Percentiles rank a stretch among this genome's conserved stretches.
Evolutionary conservation across 2,113 vertebrate genomes (phyloP).

Genomic region (Sylvicapra grimmia): DNA sequence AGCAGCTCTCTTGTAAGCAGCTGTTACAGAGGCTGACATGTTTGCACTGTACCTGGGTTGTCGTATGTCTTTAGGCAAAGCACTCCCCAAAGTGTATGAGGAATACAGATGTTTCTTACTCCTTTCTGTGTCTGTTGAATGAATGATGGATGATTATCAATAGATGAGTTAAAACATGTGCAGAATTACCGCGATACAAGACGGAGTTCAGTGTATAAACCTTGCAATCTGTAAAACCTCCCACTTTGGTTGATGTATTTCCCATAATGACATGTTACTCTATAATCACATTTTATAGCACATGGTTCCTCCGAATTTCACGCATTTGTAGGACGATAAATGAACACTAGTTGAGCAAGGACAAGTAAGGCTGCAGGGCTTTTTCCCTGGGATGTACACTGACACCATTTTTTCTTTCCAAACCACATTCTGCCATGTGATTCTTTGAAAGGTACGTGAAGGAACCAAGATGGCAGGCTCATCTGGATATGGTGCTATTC

Average conservation of each 20-base stretch:
- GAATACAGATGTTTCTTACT: not conserved
- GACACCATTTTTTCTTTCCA: constrained; percentile 65
- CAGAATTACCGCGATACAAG: not conserved
- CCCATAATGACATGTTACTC: constrained; percentile 40
- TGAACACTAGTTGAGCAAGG: constrained; percentile 62
- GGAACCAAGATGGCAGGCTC: constrained; percentile 66
- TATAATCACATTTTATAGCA: constrained; percentile 52
- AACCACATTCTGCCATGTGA: constrained; percentile 64
- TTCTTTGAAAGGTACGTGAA: constrained; percentile 69
- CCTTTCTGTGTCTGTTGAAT: not conserved
- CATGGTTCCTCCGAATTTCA: constrained; percentile 52
- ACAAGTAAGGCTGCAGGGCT: constrained; percentile 61
- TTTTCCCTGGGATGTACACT: constrained; percentile 70
- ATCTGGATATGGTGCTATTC: constrained; percentile 64
- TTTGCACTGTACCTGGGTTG: not conserved
- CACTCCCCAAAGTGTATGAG: not conserved
- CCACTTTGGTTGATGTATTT: constrained; percentile 12
- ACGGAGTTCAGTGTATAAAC: not conserved
- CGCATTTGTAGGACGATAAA: constrained; percentile 38
- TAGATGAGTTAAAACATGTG: not conserved
- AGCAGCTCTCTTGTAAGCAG: not conserved
- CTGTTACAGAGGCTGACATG: not conserved
- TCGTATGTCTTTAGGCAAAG: not conserved
- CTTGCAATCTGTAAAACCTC: constrained; percentile 53
- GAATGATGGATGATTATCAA: not conserved